Conservation (phyloP, 2,113 vertebrate genomes). For the Silurus glanis region DNA sequence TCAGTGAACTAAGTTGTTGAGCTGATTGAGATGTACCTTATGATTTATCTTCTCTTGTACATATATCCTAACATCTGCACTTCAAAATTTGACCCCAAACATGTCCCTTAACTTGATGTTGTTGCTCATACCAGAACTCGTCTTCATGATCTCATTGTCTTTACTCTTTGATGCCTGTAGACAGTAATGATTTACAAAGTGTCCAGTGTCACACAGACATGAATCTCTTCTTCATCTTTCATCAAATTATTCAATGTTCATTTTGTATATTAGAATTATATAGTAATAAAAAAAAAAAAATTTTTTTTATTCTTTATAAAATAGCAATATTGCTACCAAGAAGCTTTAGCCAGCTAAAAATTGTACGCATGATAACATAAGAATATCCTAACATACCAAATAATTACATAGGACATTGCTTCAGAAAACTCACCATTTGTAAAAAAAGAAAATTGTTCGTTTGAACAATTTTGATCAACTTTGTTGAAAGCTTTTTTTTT, state of each 20-base stretch:
- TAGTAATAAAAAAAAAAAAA: too few relatives aligned
- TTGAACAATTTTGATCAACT: too few relatives aligned
- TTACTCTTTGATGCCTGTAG: not conserved
- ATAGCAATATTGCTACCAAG: not conserved
- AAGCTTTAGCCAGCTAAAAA: not conserved
- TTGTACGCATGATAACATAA: not conserved
- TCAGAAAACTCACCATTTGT: not conserved
- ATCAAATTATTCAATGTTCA: not conserved
- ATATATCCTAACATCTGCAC: too few relatives aligned
- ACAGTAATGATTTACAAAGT: too few relatives aligned
- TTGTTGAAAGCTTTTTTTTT: too few relatives aligned
- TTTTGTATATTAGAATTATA: not conserved
- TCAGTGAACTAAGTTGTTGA: too few relatives aligned
- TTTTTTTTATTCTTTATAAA: not conserved
- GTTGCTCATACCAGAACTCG: not conserved
- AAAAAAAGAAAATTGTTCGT: not conserved
- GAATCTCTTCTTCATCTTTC: too few relatives aligned
- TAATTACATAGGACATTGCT: not conserved
- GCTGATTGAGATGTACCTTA: too few relatives aligned
- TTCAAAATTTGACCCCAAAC: too few relatives aligned
- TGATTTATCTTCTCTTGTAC: too few relatives aligned
- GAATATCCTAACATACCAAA: not conserved
- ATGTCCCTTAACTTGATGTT: too few relatives aligned
- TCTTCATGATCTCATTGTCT: not conserved
- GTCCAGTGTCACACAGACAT: too few relatives aligned